These are phyloP conservation scores for Centruroides sculpturatus DNA, from an alignment of 1,140 invertebrate genomes.

Conservation along the genomic window DNA sequence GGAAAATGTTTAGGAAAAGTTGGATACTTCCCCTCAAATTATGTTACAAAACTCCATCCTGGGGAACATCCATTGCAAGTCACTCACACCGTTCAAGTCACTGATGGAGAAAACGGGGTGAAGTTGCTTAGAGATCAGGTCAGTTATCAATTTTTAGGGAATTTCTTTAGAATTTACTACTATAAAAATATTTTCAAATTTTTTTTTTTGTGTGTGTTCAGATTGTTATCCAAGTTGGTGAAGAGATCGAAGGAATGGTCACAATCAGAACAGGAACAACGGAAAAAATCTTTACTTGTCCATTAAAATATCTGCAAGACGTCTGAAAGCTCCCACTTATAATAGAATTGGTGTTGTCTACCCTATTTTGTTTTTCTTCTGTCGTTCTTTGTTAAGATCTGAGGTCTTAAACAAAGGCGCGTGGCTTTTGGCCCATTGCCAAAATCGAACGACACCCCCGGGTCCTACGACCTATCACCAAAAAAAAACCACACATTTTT, in stretches of 20 bases:
- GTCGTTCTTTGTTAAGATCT: too few relatives aligned
- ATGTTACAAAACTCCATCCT: constrained; percentile 73
- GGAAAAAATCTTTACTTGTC: constrained; percentile 50
- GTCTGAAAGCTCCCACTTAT: constrained; percentile 21
- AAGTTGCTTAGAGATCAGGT: constrained; percentile 54
- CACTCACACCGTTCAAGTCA: constrained; percentile 48
- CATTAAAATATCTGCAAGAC: constrained; percentile 36
- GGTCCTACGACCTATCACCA: too few relatives aligned
- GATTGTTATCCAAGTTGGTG: constrained; percentile 57
- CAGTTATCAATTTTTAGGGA: constrained; percentile 9
- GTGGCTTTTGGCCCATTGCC: too few relatives aligned
- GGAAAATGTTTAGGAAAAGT: constrained; percentile 79
- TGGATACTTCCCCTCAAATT: constrained; percentile 90
- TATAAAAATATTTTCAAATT: constrained; percentile 5
- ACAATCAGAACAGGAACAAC: constrained; percentile 61
- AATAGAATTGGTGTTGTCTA: too few relatives aligned
- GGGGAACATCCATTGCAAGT: constrained; percentile 75
- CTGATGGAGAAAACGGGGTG: constrained; percentile 38
- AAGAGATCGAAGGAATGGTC: constrained; percentile 80
- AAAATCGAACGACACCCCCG: too few relatives aligned
- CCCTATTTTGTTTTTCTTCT: too few relatives aligned
- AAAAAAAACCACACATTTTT: too few relatives aligned
- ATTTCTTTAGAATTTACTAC: not conserved
- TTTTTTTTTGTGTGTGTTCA: too few relatives aligned
- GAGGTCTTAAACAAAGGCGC: too few relatives aligned